These are phyloP conservation scores for Hirtodrosophila trivittata DNA, from an alignment of 2,888 invertebrate species.

Conservation along the genomic window DNA sequence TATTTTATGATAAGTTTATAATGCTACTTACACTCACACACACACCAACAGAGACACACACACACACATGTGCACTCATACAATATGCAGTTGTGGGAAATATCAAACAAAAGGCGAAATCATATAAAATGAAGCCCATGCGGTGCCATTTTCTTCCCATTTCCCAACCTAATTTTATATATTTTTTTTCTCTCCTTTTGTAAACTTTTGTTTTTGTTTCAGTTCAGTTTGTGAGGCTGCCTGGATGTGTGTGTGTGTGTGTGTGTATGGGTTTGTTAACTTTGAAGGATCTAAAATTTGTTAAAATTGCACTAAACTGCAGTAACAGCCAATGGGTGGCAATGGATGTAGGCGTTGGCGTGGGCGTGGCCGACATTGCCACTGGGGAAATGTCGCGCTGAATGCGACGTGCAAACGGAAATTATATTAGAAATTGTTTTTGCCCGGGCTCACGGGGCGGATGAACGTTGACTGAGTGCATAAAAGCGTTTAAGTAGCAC, in stretches of 20 bases:
- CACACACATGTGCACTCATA: constrained; percentile 4
- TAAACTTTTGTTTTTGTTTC: constrained; percentile 10
- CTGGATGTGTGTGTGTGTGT: constrained; percentile 8
- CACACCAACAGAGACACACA: constrained; percentile 10
- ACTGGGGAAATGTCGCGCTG: constrained; percentile 38
- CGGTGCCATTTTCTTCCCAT: constrained; percentile 13
- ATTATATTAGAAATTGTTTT: constrained; percentile 52
- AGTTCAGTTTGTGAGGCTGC: not conserved
- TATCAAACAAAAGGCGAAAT: constrained; percentile 40
- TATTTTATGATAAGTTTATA: constrained; percentile 74
- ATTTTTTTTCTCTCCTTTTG: not conserved
- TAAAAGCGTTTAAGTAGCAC: constrained; percentile 34
- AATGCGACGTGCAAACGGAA: constrained; percentile 34
- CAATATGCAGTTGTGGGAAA: constrained; percentile 21
- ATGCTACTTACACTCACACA: constrained; percentile 32
- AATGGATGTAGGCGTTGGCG: too few relatives aligned
- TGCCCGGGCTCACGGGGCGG: constrained; percentile 23
- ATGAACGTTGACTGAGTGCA: constrained; percentile 39
- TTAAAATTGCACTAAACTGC: constrained; percentile 52
- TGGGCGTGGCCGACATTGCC: constrained; percentile 1
- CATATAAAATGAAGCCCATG: constrained; percentile 42
- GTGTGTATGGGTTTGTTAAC: constrained; percentile 26
- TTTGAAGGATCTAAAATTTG: constrained; percentile 43
- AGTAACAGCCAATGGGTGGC: constrained; percentile 16
- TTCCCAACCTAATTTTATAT: not conserved